phyloP scores from a whole-genome alignment of 2,888 invertebrate species.

The Drosophila paranaensis region DNA sequence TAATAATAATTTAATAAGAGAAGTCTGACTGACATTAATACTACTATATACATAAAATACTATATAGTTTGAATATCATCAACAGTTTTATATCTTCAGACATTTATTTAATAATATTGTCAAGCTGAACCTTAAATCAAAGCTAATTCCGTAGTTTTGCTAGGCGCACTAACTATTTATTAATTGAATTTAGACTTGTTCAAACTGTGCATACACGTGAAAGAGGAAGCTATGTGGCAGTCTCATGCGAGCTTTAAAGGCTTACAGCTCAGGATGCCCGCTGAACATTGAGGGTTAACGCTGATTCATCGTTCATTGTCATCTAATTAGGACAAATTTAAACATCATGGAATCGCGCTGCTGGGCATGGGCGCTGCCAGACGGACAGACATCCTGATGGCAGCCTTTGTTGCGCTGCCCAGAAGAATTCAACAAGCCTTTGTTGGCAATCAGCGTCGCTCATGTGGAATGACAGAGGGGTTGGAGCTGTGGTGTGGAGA shows the following conservation, averaged over 20 bases:
- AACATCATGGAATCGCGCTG: conserved; percentile 66
- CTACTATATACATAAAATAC: no score
- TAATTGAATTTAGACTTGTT: neutral
- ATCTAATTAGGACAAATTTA: conserved; percentile 84
- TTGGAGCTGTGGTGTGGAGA: neutral
- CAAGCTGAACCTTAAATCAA: no score
- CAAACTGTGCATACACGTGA: neutral
- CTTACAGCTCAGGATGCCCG: neutral
- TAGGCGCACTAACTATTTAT: neutral
- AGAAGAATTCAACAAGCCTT: conserved; percentile 66
- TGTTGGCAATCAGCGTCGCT: conserved; percentile 67
- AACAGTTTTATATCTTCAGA: no score
- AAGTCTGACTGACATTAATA: no score
- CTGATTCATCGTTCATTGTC: conserved; percentile 82
- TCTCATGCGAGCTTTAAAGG: neutral
- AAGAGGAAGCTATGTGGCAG: neutral
- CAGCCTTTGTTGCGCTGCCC: conserved; percentile 29
- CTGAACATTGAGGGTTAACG: conserved; percentile 33
- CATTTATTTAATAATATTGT: no score
- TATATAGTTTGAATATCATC: no score
- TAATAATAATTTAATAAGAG: no score
- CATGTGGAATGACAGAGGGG: conserved; percentile 42
- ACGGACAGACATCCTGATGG: conserved; percentile 40
- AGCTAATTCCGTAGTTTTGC: no score
- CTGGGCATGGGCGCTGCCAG: conserved; percentile 29